Conservation (phyloP, 23 tunicate species). For the Botrylloides violaceus region DNA sequence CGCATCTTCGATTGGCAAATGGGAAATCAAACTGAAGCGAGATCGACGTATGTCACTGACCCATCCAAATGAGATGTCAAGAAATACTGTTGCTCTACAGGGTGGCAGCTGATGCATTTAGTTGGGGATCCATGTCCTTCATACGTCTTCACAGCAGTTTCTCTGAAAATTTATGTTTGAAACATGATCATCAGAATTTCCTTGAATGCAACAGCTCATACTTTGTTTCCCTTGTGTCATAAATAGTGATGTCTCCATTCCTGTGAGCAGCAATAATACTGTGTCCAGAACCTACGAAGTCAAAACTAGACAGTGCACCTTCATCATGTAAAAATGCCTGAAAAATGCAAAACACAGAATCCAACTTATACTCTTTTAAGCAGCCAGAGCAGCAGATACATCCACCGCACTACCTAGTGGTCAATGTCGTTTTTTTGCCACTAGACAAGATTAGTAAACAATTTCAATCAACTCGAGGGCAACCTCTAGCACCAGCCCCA, state of each 20-base stretch:
- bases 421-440: no score
- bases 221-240: slow-evolving; percentile 4
- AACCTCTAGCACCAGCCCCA: no score
- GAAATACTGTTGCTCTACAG: slow-evolving; percentile 29
- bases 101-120: slow-evolving; percentile 43
- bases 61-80: slow-evolving; percentile 20
- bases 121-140: slow-evolving; percentile 25
- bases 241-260: slow-evolving; percentile 11
- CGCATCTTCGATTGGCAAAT: no score
- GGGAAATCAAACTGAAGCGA: no score
- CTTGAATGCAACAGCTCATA: background rate
- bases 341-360: background rate
- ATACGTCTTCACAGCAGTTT: background rate
- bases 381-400: no score
- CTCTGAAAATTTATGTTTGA: no score
- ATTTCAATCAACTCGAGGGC: no score
- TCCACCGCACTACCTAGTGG: no score
- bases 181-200: no score
- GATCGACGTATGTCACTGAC: background rate
- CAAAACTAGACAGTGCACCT: slow-evolving; percentile 18
- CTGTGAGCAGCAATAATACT: slow-evolving; percentile 15
- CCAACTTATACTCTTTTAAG: no score
- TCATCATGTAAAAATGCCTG: slow-evolving; percentile 26
- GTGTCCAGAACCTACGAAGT: slow-evolving; percentile 16
- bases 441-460: no score